A percentile compares a stretch with the other conserved stretches of the same genome.
These are phyloP conservation scores for Seladonia tumulorum DNA, from an alignment of 2,888 invertebrate genomes.

Conservation along the genomic window DNA sequence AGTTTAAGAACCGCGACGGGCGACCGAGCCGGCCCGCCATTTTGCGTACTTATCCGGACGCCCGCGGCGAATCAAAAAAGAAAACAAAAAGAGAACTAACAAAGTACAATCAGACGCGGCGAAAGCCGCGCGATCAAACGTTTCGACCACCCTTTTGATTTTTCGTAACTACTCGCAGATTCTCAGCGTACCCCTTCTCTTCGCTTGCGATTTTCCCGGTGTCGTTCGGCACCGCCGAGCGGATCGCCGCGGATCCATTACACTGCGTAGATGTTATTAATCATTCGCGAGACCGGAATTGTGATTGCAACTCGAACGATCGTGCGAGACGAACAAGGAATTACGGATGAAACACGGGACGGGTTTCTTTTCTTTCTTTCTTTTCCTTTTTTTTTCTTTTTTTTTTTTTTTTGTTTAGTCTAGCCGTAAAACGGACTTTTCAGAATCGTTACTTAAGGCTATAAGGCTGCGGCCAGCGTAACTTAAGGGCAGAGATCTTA, in stretches of 20 bases:
- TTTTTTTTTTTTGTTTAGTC: neutral
- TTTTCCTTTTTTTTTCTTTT: neutral
- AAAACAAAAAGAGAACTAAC: slow-evolving; percentile 19
- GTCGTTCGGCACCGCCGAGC: neutral
- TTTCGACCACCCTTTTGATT: neutral
- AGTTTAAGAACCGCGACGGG: neutral
- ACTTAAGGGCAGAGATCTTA: slow-evolving; percentile 64
- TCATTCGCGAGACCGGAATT: slow-evolving; percentile 8
- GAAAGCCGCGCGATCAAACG: neutral
- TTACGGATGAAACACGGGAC: neutral
- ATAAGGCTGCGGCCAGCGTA: slow-evolving; percentile 63
- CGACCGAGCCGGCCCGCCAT: neutral
- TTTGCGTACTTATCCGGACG: neutral
- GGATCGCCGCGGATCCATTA: neutral
- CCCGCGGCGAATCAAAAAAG: neutral
- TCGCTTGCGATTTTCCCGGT: neutral
- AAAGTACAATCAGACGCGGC: slow-evolving; percentile 20
- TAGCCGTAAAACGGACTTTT: neutral
- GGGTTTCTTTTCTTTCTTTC: neutral
- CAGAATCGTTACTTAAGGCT: slow-evolving; percentile 49
- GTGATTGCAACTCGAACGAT: neutral
- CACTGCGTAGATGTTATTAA: neutral
- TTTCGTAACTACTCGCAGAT: neutral
- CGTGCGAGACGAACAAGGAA: neutral
- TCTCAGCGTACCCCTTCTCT: neutral